Base-by-base conservation (phyloP, 1,140 invertebrate species). In the Nephila pilipes region DNA sequence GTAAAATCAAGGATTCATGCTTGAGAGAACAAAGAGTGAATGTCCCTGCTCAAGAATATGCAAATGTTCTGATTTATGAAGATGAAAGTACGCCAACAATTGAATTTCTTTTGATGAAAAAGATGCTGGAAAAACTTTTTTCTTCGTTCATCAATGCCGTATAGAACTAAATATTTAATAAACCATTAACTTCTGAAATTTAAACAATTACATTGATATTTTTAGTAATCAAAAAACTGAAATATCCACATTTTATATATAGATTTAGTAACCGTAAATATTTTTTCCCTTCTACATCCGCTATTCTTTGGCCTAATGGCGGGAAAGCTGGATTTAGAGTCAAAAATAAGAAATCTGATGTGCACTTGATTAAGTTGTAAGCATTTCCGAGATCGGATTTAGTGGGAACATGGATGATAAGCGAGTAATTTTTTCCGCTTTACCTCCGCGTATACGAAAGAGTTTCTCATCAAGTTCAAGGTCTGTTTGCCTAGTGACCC, bases 391-490 rank as follows among this genome's bases (percentile, higher is more conserved):
- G 25, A 75, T 32, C 5, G 69, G 69, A 75, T 75, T 75, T 32
- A 32, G 29, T 32, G 63, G 22, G 25, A 25, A 75, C 29, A 18
- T 75, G 18, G 29, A 4, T 75, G 14, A 75, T 18, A 14, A 14
- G 16, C n/a, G 63, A 65, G 63, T n/a, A 22, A 65, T 75, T 75
- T 75, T 75, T 75, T 36, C 69, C 69, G 32, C 25, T 36, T 32
- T 75, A 75, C 25, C 69, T 75, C 69, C 25, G 2, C 20, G 29
- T 36, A 36, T 4, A 18, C 14, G 29, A 75, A 75, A 18, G 5
- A 65, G 63, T 75, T 75, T 75, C 69, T 20, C 69, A 75, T 18
- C 32, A 75, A 75, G 69, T 75, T 75, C 69, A 75, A 75, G 69
- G 69, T 75, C 29, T 75, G 25, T 29, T 75, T 75, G 29, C 69